phyloP scores from a whole-genome alignment of 2,888 invertebrate genomes.

The Lochmaea crataegi region DNA sequence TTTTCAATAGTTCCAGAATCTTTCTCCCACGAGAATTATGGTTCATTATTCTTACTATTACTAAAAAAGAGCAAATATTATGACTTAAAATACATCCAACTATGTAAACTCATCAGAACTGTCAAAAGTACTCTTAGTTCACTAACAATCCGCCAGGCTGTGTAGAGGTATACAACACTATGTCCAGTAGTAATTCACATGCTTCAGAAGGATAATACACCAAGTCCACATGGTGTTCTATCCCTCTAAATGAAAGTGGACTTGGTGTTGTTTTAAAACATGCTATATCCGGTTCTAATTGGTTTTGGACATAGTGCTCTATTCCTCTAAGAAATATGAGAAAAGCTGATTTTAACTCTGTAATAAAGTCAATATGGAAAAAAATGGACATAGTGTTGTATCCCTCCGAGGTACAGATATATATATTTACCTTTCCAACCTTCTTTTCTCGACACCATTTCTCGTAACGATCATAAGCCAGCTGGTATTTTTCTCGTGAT shows the following conservation, averaged over 20 bases:
- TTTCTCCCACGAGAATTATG: slow-evolving; percentile 22
- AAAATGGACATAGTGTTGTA: background rate
- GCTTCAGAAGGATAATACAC: slow-evolving; percentile 15
- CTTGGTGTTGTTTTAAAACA: slow-evolving; percentile 21
- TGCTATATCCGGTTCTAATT: slow-evolving; percentile 7
- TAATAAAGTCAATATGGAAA: slow-evolving; percentile 9
- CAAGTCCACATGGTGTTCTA: slow-evolving; percentile 24
- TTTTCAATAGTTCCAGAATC: slow-evolving; percentile 26
- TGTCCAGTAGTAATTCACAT: slow-evolving; percentile 19
- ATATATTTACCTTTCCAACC: no score
- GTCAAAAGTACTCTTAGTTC: slow-evolving; percentile 20
- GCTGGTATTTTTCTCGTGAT: no score
- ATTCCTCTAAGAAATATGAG: slow-evolving; percentile 10
- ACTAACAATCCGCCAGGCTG: slow-evolving; percentile 17
- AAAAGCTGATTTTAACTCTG: slow-evolving; percentile 11
- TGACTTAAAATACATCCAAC: slow-evolving; percentile 19
- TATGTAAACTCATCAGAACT: slow-evolving; percentile 21
- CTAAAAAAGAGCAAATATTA: slow-evolving; percentile 22
- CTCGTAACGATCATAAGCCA: no score
- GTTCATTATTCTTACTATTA: slow-evolving; percentile 11
- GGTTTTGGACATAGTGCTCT: slow-evolving; percentile 11
- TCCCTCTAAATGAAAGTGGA: slow-evolving; percentile 19
- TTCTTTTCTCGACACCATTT: no score
- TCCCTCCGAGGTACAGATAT: background rate
- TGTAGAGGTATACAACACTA: slow-evolving; percentile 23